Conservation (phyloP, 2,888 invertebrate species). For the Atherix ibis region DNA sequence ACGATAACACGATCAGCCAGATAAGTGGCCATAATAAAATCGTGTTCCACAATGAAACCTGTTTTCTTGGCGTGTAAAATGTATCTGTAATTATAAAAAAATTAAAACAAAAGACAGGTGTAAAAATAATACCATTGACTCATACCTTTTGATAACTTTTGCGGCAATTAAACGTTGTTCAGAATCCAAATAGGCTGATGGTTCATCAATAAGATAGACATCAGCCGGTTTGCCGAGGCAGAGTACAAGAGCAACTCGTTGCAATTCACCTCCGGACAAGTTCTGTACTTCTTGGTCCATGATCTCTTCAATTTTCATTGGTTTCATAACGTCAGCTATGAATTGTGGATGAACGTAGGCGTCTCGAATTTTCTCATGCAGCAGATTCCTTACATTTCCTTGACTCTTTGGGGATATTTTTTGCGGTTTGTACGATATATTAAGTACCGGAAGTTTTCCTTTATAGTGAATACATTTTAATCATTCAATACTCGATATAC, state of each 20-base stretch:
- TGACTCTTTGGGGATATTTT: slow-evolving; percentile 97
- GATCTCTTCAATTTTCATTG: slow-evolving; percentile 89
- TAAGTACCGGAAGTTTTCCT: slow-evolving; percentile 58
- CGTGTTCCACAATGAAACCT: slow-evolving; percentile 99
- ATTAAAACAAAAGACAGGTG: not conserved
- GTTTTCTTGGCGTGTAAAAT: slow-evolving; percentile 99
- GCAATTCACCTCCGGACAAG: slow-evolving; percentile 97
- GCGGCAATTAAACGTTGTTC: slow-evolving; percentile 99
- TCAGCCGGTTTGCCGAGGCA: slow-evolving; percentile 98
- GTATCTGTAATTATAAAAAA: slow-evolving; percentile 42
- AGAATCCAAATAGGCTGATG: slow-evolving; percentile 97
- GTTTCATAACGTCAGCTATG: slow-evolving; percentile 97
- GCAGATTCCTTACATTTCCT: slow-evolving; percentile 76
- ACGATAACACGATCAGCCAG: slow-evolving; percentile 96
- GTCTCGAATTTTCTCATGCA: slow-evolving; percentile 95
- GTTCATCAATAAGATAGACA: slow-evolving; percentile 97
- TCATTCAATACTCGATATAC: not conserved
- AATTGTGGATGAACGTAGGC: slow-evolving; percentile 97
- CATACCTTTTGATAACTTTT: slow-evolving; percentile 96
- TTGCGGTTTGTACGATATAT: slow-evolving; percentile 99
- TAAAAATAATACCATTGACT: not conserved
- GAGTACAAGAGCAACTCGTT: slow-evolving; percentile 88
- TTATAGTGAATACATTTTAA: slow-evolving; percentile 38
- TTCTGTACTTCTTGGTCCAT: slow-evolving; percentile 98
- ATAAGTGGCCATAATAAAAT: slow-evolving; percentile 99